A percentile compares a stretch with the other conserved stretches of the same genome.
Evolutionary conservation across 2,113 vertebrate genomes (phyloP).

Genomic region (Lipotes vexillifer): DNA sequence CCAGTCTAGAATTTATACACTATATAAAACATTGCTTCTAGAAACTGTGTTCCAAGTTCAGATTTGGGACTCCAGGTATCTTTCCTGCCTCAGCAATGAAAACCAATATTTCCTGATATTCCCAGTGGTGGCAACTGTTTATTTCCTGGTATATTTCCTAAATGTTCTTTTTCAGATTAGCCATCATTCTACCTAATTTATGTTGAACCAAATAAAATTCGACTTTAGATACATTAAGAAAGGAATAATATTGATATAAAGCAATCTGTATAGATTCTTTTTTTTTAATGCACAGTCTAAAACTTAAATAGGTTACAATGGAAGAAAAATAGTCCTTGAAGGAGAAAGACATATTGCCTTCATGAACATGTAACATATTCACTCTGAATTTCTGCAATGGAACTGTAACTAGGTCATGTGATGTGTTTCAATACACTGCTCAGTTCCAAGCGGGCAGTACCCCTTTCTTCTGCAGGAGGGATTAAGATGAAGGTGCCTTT

Average conservation of each 20-base stretch:
- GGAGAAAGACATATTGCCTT: slow-evolving; percentile 30
- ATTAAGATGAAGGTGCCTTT: slow-evolving; percentile 60
- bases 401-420: slow-evolving; percentile 46
- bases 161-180: slow-evolving; percentile 37
- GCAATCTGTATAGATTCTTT: background rate
- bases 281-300: background rate
- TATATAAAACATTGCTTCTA: background rate
- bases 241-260: background rate
- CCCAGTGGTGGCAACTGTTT: background rate
- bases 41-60: background rate
- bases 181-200: background rate
- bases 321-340: slow-evolving; percentile 28
- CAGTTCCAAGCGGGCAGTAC: slow-evolving; percentile 41
- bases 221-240: slow-evolving; percentile 13
- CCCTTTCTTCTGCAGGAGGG: background rate
- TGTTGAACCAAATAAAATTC: background rate
- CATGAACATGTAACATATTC: background rate
- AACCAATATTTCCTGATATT: background rate
- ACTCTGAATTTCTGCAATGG: background rate
- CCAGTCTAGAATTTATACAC: background rate
- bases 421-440: slow-evolving; percentile 48
- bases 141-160: slow-evolving; percentile 11
- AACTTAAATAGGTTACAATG: background rate
- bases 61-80: background rate
- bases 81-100: background rate